A percentile compares a stretch with the other conserved stretches of the same genome.
Conservation (phyloP, 2,888 invertebrate species). For the Phlogophora meticulosa region DNA sequence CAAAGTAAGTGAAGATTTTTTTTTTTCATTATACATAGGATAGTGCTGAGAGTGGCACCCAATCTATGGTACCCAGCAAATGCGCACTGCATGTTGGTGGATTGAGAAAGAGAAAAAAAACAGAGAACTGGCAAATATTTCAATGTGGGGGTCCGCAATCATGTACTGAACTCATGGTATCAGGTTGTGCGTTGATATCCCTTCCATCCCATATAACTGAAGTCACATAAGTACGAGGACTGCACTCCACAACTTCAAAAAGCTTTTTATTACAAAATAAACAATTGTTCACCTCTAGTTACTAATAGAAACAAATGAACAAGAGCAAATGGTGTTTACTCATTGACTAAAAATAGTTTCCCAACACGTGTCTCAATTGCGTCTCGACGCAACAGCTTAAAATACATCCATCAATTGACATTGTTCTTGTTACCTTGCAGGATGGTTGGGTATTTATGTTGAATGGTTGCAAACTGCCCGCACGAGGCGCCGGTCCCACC, state of each 20-base stretch:
- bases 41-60: too few relatives aligned
- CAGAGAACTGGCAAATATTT: too few relatives aligned
- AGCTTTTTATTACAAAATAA: conserved; percentile 1
- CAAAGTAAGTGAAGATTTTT: conserved; percentile 86
- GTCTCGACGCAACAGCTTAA: conserved; percentile 21
- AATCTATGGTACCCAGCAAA: too few relatives aligned
- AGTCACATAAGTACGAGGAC: not conserved
- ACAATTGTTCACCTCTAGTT: not conserved
- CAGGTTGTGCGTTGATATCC: too few relatives aligned
- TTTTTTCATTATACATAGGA: too few relatives aligned
- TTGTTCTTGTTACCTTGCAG: conserved; percentile 82
- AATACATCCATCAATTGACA: conserved; percentile 9
- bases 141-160: too few relatives aligned
- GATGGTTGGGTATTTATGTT: conserved; percentile 92
- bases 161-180: too few relatives aligned
- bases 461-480: conserved; percentile 91
- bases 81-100: not conserved
- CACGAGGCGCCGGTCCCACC: conserved; percentile 77
- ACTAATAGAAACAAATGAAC: not conserved
- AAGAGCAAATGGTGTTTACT: conserved; percentile 1
- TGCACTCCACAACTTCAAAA: not conserved
- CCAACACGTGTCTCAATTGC: conserved; percentile 30
- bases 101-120: too few relatives aligned
- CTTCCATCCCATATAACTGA: too few relatives aligned
- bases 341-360: conserved; percentile 26